These are phyloP conservation scores for Phoxinus phoxinus DNA, from an alignment of 2,113 vertebrate genomes.

Conservation along the genomic window DNA sequence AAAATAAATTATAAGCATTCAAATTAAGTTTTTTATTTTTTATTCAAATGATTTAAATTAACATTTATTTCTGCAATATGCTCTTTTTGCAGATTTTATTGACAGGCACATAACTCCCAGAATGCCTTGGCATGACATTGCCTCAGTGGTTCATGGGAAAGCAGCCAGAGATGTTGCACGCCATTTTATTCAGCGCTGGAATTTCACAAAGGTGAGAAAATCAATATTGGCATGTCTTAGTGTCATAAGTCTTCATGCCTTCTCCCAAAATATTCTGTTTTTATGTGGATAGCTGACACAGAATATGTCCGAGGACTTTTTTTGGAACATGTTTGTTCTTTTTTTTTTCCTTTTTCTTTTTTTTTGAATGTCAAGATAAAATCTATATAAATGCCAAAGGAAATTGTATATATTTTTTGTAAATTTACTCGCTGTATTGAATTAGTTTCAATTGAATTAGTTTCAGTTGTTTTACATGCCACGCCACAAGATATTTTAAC, in stretches of 20 bases:
- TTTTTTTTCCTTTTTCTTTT: too few species aligned
- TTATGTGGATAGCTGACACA: background rate
- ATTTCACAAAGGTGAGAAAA: conserved; percentile 89
- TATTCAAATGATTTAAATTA: background rate
- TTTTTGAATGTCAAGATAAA: background rate
- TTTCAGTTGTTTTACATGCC: background rate
- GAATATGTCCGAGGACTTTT: background rate
- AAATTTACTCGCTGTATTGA: too few species aligned
- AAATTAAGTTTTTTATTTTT: background rate
- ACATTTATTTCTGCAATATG: background rate
- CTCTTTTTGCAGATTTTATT: conserved; percentile 85
- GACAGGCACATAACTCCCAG: conserved; percentile 90
- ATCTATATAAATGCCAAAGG: background rate
- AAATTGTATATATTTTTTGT: background rate
- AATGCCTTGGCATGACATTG: conserved; percentile 98
- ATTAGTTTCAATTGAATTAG: too few species aligned
- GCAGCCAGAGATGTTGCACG: conserved; percentile 90
- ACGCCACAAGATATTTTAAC: background rate
- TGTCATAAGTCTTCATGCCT: background rate
- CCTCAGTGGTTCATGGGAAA: conserved; percentile 88
- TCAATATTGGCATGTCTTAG: background rate
- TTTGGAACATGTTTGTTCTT: too few species aligned
- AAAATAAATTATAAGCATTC: background rate
- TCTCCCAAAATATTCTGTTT: background rate
- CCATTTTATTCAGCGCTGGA: conserved; percentile 98